A percentile compares a stretch with the other conserved stretches of the same genome.
These are phyloP conservation scores for Maniola hyperantus DNA, from an alignment of 2,888 invertebrate genomes.

Conservation along the genomic window DNA sequence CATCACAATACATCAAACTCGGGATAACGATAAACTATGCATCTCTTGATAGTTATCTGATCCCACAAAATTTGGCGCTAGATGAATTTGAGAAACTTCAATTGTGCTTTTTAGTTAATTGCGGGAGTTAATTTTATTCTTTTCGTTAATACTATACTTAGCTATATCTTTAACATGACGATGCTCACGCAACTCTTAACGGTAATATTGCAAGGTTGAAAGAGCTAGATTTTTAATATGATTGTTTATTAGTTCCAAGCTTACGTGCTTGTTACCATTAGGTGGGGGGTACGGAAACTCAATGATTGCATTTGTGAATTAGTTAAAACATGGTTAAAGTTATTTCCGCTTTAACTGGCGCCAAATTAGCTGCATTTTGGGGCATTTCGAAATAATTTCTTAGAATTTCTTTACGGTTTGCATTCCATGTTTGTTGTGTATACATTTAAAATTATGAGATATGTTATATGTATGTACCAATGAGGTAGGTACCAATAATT, in stretches of 20 bases:
- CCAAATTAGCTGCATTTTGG: background rate
- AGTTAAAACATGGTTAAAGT: background rate
- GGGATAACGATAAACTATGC: background rate
- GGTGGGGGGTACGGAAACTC: no score
- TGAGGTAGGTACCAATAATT: no score
- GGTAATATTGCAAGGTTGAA: background rate
- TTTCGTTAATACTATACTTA: no score
- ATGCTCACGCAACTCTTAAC: no score
- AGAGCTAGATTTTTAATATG: background rate
- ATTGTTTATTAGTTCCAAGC: no score
- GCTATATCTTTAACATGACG: no score
- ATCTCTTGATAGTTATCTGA: background rate
- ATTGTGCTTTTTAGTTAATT: no score
- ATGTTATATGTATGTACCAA: background rate
- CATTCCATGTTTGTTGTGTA: conserved; percentile 10
- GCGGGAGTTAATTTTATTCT: no score
- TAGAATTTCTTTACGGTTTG: background rate
- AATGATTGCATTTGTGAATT: no score
- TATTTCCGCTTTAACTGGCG: background rate
- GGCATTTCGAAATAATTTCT: background rate
- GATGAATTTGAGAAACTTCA: background rate
- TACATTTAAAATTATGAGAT: background rate
- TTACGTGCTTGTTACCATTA: no score
- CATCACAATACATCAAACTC: background rate
- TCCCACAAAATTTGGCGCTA: background rate